These are phyloP conservation scores for Sphecodes monilicornis DNA, from an alignment of 2,888 invertebrate genomes.

Conservation along the genomic window DNA sequence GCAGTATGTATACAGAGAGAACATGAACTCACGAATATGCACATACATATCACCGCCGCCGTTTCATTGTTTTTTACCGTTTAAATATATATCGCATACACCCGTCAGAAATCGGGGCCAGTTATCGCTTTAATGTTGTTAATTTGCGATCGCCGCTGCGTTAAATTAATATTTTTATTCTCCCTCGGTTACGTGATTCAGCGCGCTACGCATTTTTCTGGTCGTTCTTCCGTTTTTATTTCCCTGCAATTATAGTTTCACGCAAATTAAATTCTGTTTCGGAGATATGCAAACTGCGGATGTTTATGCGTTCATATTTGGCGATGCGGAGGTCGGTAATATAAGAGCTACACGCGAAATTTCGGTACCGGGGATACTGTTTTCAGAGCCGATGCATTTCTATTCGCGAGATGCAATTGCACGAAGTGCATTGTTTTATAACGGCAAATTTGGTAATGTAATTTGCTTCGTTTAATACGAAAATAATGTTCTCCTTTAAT, in stretches of 20 bases:
- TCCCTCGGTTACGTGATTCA: not conserved
- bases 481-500: not conserved
- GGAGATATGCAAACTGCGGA: not conserved
- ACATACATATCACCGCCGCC: not conserved
- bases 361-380: not conserved
- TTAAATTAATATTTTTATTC: constrained; percentile 2
- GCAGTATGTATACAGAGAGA: not conserved
- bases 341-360: not conserved
- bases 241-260: not conserved
- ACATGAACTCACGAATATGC: not conserved
- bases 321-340: not conserved
- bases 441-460: not conserved
- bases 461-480: not conserved
- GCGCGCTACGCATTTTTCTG: not conserved
- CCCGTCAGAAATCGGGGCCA: not conserved
- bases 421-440: too few relatives aligned
- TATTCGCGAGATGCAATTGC: not conserved
- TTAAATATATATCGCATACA: not conserved
- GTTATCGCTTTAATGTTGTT: not conserved
- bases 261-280: constrained; percentile 5
- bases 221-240: not conserved
- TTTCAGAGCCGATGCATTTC: not conserved
- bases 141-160: not conserved
- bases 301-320: not conserved
- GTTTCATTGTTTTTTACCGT: not conserved